These are phyloP conservation scores for Eupelmus urozonus DNA, from an alignment of 2,888 invertebrate genomes.

Conservation along the genomic window DNA sequence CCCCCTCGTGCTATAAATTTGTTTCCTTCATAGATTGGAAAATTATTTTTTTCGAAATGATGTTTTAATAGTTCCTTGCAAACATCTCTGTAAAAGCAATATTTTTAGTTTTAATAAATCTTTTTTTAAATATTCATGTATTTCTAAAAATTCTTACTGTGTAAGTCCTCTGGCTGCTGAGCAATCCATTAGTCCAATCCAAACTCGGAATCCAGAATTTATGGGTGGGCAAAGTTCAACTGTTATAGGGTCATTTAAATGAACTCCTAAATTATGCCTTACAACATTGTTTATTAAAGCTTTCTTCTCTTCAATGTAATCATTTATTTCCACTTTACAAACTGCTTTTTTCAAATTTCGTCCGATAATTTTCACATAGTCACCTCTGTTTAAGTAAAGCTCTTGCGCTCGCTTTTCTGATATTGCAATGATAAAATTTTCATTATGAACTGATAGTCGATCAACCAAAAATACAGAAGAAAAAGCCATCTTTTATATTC, in stretches of 20 bases:
- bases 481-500: too few species aligned
- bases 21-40: constrained; percentile 98
- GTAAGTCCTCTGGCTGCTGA: background rate
- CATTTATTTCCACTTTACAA: too few species aligned
- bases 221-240: background rate
- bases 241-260: background rate
- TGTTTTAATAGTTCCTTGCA: constrained; percentile 86
- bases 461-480: too few species aligned
- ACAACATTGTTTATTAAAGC: background rate
- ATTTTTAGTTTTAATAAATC: background rate
- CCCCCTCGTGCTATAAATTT: constrained; percentile 98
- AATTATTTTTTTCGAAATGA: constrained; percentile 98
- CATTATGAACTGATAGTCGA: too few species aligned
- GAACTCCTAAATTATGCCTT: constrained; percentile 31
- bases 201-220: background rate
- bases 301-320: background rate
- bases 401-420: too few species aligned
- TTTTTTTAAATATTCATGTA: background rate
- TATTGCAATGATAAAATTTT: too few species aligned
- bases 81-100: too few species aligned
- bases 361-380: too few species aligned
- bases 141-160: background rate
- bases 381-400: too few species aligned
- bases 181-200: background rate
- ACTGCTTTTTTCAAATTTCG: too few species aligned